Evolutionary conservation across 2,888 invertebrate genomes (phyloP).

Genomic region (Nomada fabriciana): DNA sequence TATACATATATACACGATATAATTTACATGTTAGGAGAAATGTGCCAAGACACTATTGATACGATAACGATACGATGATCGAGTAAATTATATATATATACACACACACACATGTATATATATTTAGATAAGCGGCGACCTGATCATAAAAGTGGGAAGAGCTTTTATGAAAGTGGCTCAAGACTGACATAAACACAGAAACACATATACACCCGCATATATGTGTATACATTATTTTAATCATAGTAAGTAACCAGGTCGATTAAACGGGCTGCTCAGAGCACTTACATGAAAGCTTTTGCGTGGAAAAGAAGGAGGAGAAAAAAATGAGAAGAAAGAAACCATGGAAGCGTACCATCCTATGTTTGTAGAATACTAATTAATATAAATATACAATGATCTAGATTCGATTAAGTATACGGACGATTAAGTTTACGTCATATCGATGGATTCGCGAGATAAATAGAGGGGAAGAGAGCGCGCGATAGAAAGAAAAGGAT

Average conservation of each 20-base stretch:
- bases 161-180: constrained; percentile 66
- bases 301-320: background rate
- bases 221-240: constrained; percentile 31
- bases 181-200: constrained; percentile 42
- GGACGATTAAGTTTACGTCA: constrained; percentile 35
- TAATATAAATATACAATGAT: constrained; percentile 39
- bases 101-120: constrained; percentile 30
- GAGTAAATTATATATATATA: constrained; percentile 65
- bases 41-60: constrained; percentile 76
- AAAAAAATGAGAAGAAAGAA: background rate
- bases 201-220: background rate
- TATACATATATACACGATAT: constrained; percentile 42
- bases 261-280: constrained; percentile 49
- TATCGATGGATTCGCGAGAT: constrained; percentile 1
- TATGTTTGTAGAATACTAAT: constrained; percentile 57
- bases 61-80: constrained; percentile 69
- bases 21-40: constrained; percentile 67
- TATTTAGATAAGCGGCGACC: constrained; percentile 55
- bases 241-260: constrained; percentile 35
- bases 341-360: constrained; percentile 13
- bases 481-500: constrained; percentile 3
- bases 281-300: constrained; percentile 65
- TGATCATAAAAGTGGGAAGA: constrained; percentile 63
- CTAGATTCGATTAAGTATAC: constrained; percentile 50
- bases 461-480: background rate